Percentiles rank a stretch among this genome's conserved stretches.
phyloP scores from a whole-genome alignment of 1,140 invertebrate genomes.

The Oncopodura yosiiana region DNA sequence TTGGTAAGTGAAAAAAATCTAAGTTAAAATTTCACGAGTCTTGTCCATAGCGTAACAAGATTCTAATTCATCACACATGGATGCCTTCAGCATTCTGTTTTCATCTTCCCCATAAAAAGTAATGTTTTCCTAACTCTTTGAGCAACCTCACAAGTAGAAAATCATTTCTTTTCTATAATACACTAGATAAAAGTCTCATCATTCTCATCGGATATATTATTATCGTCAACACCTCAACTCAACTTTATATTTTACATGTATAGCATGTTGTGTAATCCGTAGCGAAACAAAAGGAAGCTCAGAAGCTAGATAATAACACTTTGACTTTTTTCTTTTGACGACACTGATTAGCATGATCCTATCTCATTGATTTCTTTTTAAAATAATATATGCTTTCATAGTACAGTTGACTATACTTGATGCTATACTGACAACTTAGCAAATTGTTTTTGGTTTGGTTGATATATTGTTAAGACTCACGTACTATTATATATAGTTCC shows the following conservation, averaged over 20 bases:
- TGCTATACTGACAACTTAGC: background rate
- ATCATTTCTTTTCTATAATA: too few species aligned
- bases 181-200: too few species aligned
- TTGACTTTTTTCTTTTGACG: too few species aligned
- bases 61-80: slow-evolving; percentile 35
- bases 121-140: slow-evolving; percentile 31
- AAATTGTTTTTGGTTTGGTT: background rate
- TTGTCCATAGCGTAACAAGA: slow-evolving; percentile 35
- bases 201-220: background rate
- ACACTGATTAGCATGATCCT: too few species aligned
- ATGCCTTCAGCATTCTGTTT: too few species aligned
- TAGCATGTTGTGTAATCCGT: too few species aligned
- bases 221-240: background rate
- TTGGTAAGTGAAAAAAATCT: slow-evolving; percentile 10
- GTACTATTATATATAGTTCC: background rate
- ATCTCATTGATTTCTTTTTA: too few species aligned
- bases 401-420: background rate
- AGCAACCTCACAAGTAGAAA: slow-evolving; percentile 24
- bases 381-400: too few species aligned
- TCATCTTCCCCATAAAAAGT: slow-evolving; percentile 26
- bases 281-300: too few species aligned
- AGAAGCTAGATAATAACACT: too few species aligned
- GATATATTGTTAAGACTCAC: background rate
- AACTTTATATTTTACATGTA: background rate
- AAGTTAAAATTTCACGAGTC: slow-evolving; percentile 28